These are phyloP conservation scores for Nymphicus hollandicus DNA, from an alignment of 2,113 vertebrate species.

Conservation along the genomic window DNA sequence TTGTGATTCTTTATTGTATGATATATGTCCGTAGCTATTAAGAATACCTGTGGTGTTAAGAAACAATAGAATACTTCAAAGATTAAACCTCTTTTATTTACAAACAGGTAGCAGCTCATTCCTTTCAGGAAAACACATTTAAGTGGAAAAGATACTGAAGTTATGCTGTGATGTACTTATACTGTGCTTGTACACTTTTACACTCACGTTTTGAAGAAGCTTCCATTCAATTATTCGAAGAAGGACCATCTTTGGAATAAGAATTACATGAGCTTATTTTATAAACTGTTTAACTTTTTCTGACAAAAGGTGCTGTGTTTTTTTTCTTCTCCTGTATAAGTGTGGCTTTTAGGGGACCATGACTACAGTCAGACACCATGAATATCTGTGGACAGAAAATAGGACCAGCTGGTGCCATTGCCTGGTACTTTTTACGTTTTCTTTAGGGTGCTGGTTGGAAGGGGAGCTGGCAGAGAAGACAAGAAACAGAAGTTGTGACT, in stretches of 20 bases:
- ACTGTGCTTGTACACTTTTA: rapidly evolving
- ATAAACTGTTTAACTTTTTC: background rate
- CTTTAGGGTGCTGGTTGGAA: constrained; percentile 31
- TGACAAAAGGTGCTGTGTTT: background rate
- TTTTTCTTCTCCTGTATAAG: background rate
- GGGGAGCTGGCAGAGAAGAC: constrained; percentile 1
- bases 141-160: background rate
- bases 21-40: background rate
- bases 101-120: background rate
- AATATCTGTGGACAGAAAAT: constrained; percentile 31
- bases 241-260: background rate
- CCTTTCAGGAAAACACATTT: background rate
- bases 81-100: background rate
- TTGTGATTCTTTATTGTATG: background rate
- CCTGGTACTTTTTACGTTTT: constrained; percentile 44
- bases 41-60: background rate
- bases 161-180: background rate
- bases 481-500: constrained; percentile 65
- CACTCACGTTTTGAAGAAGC: background rate
- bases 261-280: background rate
- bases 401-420: constrained; percentile 48
- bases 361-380: background rate
- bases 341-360: background rate
- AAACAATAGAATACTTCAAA: background rate
- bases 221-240: background rate